Percentiles rank a stretch among this genome's conserved stretches.
These are phyloP conservation scores for Neomonachus schauinslandi DNA, from an alignment of 2,113 vertebrate genomes.

Conservation along the genomic window DNA sequence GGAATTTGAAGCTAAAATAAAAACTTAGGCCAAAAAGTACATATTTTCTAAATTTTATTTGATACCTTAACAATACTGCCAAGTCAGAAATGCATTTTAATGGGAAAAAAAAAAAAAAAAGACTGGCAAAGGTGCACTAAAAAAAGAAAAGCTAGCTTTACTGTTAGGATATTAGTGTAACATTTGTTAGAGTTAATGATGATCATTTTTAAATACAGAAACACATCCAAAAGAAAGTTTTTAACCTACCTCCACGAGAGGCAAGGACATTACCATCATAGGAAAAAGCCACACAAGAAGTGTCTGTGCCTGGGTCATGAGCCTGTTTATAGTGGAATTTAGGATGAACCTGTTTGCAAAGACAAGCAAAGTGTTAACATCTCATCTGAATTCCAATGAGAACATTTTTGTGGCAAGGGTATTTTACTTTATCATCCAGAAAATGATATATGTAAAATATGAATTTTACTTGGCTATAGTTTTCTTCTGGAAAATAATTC, in stretches of 20 bases:
- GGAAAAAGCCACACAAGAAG: conserved; percentile 94
- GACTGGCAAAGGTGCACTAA: not conserved
- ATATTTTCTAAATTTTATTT: conserved; percentile 20
- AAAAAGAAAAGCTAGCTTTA: conserved; percentile 38
- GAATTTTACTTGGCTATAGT: conserved; percentile 24
- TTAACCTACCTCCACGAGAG: conserved; percentile 94
- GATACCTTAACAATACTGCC: not conserved
- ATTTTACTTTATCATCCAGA: conserved; percentile 3
- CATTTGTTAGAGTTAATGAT: conserved; percentile 18
- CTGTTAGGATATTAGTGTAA: not conserved
- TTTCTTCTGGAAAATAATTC: not conserved
- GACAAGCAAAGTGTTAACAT: conserved; percentile 62
- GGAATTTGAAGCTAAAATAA: conserved; percentile 24
- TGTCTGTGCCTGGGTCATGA: conserved; percentile 92
- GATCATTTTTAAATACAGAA: conserved; percentile 27
- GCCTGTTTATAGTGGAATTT: conserved; percentile 98
- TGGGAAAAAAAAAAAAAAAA: not conserved
- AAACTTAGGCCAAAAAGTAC: not conserved
- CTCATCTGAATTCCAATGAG: not conserved
- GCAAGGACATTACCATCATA: conserved; percentile 94
- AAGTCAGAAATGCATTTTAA: conserved; percentile 27
- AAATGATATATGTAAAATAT: conserved; percentile 17
- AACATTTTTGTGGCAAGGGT: not conserved
- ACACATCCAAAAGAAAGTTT: conserved; percentile 35
- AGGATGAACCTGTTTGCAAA: conserved; percentile 93